phyloP scores from a whole-genome alignment of 1,140 invertebrate genomes.

The Drosophila nigromelanica region DNA sequence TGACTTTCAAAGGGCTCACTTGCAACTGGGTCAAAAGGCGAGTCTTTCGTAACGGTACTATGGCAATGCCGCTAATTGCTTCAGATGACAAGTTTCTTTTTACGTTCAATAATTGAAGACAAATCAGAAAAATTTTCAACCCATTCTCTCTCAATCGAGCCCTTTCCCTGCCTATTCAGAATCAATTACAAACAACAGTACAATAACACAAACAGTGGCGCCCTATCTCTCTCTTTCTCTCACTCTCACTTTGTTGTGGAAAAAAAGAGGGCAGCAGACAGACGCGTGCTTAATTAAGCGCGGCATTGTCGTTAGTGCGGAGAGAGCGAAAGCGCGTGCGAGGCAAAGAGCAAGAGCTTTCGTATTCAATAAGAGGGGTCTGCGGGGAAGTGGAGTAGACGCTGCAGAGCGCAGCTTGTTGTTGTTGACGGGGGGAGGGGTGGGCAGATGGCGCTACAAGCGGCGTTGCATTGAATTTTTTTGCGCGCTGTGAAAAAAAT shows the following conservation, averaged over 20 bases:
- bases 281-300: constrained; percentile 77
- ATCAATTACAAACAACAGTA: constrained; percentile 43
- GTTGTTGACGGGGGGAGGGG: constrained; percentile 21
- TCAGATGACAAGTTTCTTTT: constrained; percentile 48
- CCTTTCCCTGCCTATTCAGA: constrained; percentile 35
- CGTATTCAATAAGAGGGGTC: constrained; percentile 10
- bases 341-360: constrained; percentile 46
- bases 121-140: constrained; percentile 50
- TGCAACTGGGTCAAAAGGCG: constrained; percentile 58
- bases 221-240: constrained; percentile 7
- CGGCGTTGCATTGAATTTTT: constrained; percentile 38
- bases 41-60: constrained; percentile 42
- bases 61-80: constrained; percentile 31
- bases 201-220: constrained; percentile 27
- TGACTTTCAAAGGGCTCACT: constrained; percentile 52
- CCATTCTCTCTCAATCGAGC: constrained; percentile 1
- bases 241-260: constrained; percentile 16
- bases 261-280: constrained; percentile 36
- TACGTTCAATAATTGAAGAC: constrained; percentile 61
- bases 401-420: constrained; percentile 17
- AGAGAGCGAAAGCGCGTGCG: constrained; percentile 1
- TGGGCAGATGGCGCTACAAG: constrained; percentile 37
- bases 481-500: constrained; percentile 25
- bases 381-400: not conserved
- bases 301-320: constrained; percentile 44